Evolutionary conservation across 53 echinoderm and acorn worm genomes (phyloP).

Genomic region (Hippasteria phrygiana): DNA sequence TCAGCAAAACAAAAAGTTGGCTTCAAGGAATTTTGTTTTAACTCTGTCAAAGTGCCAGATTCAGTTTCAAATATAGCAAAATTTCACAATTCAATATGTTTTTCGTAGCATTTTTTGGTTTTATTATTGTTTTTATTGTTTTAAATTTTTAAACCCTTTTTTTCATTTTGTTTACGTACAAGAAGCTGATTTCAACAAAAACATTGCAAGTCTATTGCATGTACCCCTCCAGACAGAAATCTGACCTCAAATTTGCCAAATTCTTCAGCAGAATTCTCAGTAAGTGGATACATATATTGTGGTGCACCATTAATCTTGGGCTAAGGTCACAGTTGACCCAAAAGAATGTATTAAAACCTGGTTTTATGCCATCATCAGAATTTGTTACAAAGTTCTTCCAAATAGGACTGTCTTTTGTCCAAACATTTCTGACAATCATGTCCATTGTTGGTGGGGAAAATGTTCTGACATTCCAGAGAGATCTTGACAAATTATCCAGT

Average conservation of each 20-base stretch:
- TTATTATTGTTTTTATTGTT: too few species aligned
- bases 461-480: not conserved
- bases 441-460: not conserved
- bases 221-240: not conserved
- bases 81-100: too few species aligned
- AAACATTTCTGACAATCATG: not conserved
- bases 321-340: not conserved
- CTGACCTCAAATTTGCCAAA: not conserved
- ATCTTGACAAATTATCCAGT: conserved; percentile 6
- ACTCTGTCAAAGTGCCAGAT: too few species aligned
- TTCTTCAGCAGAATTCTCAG: not conserved
- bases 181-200: too few species aligned
- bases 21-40: too few species aligned
- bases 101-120: too few species aligned
- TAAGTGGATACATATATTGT: not conserved
- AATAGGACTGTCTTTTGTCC: not conserved
- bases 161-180: too few species aligned
- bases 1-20: too few species aligned
- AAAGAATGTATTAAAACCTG: not conserved
- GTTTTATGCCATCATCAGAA: not conserved
- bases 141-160: too few species aligned
- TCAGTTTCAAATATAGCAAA: too few species aligned
- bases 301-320: not conserved
- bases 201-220: too few species aligned
- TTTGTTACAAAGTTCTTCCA: not conserved